Percentiles rank a stretch among this genome's conserved stretches.
phyloP scores from a whole-genome alignment of 1,140 invertebrate genomes.

The Drosophila elegans region DNA sequence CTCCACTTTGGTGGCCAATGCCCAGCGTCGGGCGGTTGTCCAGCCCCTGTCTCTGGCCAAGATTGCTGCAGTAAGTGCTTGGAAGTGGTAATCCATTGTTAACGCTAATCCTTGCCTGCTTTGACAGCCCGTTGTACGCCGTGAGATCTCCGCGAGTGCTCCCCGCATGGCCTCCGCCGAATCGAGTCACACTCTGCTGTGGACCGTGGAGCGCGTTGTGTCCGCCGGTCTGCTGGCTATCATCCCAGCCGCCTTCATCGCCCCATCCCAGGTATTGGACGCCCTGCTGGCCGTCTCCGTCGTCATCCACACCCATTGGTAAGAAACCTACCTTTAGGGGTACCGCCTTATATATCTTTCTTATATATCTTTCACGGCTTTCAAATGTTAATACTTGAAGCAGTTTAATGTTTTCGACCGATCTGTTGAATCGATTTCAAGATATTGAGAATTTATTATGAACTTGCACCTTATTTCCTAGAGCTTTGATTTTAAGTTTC shows the following conservation, averaged over 20 bases:
- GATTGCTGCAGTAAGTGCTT: slow-evolving; percentile 52
- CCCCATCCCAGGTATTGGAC: slow-evolving; percentile 88
- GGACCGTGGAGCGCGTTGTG: slow-evolving; percentile 89
- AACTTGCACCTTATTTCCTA: too few relatives aligned
- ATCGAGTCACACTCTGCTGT: slow-evolving; percentile 87
- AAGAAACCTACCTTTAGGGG: slow-evolving; percentile 2
- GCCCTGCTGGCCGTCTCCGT: slow-evolving; percentile 87
- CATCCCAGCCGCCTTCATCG: slow-evolving; percentile 88
- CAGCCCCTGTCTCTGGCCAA: slow-evolving; percentile 60
- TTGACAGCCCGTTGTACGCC: slow-evolving; percentile 58
- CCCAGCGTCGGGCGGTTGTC: slow-evolving; percentile 46
- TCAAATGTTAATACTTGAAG: too few relatives aligned
- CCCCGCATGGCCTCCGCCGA: slow-evolving; percentile 70
- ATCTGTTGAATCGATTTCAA: too few relatives aligned
- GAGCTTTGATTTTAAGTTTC: too few relatives aligned
- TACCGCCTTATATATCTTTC: too few relatives aligned
- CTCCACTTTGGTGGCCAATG: slow-evolving; percentile 63
- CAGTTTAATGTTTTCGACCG: too few relatives aligned
- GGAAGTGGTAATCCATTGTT: not conserved
- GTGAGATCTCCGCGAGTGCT: slow-evolving; percentile 68
- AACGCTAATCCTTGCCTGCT: not conserved
- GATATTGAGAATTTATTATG: too few relatives aligned
- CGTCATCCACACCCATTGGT: slow-evolving; percentile 91
- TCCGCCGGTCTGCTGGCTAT: slow-evolving; percentile 87
- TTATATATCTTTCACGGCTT: too few relatives aligned